These are phyloP conservation scores for Rhaphigaster nebulosa DNA, from an alignment of 2,888 invertebrate species.

Conservation along the genomic window DNA sequence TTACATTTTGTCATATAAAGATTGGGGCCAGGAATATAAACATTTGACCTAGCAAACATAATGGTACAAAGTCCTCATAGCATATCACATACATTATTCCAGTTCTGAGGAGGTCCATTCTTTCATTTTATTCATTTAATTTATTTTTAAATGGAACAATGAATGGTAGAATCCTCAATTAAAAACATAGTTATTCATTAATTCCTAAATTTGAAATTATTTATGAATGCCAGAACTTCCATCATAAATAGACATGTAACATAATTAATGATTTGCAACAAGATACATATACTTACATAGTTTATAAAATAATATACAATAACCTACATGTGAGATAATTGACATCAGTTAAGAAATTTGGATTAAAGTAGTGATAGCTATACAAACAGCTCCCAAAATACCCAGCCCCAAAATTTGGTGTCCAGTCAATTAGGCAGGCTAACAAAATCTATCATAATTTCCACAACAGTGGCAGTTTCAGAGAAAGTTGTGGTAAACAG, in stretches of 20 bases:
- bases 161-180: slow-evolving; percentile 29
- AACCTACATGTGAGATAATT: slow-evolving; percentile 57
- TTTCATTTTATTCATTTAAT: not conserved
- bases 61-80: slow-evolving; percentile 48
- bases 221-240: slow-evolving; percentile 46
- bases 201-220: slow-evolving; percentile 38
- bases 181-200: slow-evolving; percentile 38
- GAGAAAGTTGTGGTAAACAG: slow-evolving; percentile 58
- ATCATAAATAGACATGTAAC: slow-evolving; percentile 16
- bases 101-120: slow-evolving; percentile 32
- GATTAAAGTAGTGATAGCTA: slow-evolving; percentile 59
- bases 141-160: not conserved
- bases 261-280: slow-evolving; percentile 37
- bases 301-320: slow-evolving; percentile 50
- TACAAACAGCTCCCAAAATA: not conserved
- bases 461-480: slow-evolving; percentile 51
- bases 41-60: slow-evolving; percentile 53
- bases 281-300: slow-evolving; percentile 31
- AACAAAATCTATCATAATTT: slow-evolving; percentile 61
- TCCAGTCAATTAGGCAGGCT: slow-evolving; percentile 60
- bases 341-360: slow-evolving; percentile 52
- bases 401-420: slow-evolving; percentile 59
- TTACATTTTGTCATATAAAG: slow-evolving; percentile 55
- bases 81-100: slow-evolving; percentile 57
- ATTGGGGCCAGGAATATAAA: slow-evolving; percentile 54